Evolutionary conservation across 2,888 invertebrate genomes (phyloP), one percentile per base, ranked within the genome.

Genomic region (Gibbula magus): DNA sequence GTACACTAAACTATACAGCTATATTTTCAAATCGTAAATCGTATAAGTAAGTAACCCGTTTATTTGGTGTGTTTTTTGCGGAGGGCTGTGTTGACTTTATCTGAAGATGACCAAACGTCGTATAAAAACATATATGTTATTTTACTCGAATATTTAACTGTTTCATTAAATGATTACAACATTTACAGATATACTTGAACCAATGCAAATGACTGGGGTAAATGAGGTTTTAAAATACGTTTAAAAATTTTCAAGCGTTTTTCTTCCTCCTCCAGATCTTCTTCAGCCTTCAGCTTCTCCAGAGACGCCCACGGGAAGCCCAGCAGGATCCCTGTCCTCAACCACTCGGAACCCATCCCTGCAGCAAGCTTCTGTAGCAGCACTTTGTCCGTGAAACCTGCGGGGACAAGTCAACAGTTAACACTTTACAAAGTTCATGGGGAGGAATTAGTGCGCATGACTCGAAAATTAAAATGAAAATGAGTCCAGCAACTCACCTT

Each of bases 261-360:
- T 5, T 82, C 76, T 18, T 67, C 75, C 13, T 56, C 56, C 13
- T 54, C 74, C 3, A 76, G 20, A 4, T 67, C 51, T n/a, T n/a
- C 20, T 16, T 70, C 39, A 5, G 18, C 22, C 66, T 77, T 52
- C 35, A 70, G 39, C 20, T 66, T 67, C 18, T 83, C 77, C 16
- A 86, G 79, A 39, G 81, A 78, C 4, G 77, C 54, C 20, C 77
- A 79, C 2, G 84, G 66, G n/a, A 85, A 79, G 1, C 86, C 86
- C 39, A 86, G 81, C n/a, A 82, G 53, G 0, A 86, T 76, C 13
- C 81, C 79, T 16, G 83, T 77, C 61, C 79, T 83, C n/a, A 81
- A 54, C 86, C 86, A 86, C 22, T 85, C 85, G 0, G 67, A 20
- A 0, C 79, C 85, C 61, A 85, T 53, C 2, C 79, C 79, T 20